Percentiles rank a stretch among this genome's conserved stretches.
Evolutionary conservation across 2,113 vertebrate genomes (phyloP).

Genomic region (Nerophis lumbriciformis): DNA sequence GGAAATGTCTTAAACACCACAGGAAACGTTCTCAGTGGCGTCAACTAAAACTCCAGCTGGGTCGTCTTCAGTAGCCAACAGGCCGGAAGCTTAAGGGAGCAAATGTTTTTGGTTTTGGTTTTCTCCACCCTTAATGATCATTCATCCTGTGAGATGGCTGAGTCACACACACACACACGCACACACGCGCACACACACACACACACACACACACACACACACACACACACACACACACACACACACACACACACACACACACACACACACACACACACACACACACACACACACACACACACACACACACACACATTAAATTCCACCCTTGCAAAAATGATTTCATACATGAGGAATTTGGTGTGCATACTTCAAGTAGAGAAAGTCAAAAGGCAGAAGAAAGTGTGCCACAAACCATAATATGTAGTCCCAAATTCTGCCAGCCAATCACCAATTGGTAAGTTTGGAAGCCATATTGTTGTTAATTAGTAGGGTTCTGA

Average conservation of each 20-base stretch:
- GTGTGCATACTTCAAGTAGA: slow-evolving; percentile 22
- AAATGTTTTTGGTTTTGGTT: slow-evolving; percentile 30
- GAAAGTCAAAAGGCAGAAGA: slow-evolving; percentile 8
- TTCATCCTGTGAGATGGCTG: slow-evolving; percentile 54
- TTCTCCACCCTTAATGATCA: slow-evolving; percentile 57
- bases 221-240: not conserved
- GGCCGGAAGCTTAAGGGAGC: slow-evolving; percentile 19
- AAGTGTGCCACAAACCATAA: slow-evolving; percentile 18
- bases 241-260: slow-evolving; percentile 4
- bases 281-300: not conserved
- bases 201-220: not conserved
- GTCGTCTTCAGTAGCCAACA: slow-evolving; percentile 32
- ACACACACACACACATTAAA: slow-evolving; percentile 19
- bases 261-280: slow-evolving; percentile 26
- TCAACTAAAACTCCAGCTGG: slow-evolving; percentile 28
- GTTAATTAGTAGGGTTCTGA: not conserved
- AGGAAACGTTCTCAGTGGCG: slow-evolving; percentile 26
- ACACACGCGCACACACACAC: slow-evolving; percentile 29
- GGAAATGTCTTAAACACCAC: slow-evolving; percentile 11
- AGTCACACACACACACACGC: slow-evolving; percentile 21
- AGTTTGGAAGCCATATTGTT: not conserved
- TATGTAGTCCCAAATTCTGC: not conserved
- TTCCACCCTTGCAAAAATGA: slow-evolving; percentile 55
- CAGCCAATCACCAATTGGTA: not conserved
- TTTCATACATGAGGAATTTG: slow-evolving; percentile 53